A percentile compares a stretch with the other conserved stretches of the same genome.
These are phyloP conservation scores for Augiades crinisus DNA, from an alignment of 2,888 invertebrate genomes.

Conservation along the genomic window DNA sequence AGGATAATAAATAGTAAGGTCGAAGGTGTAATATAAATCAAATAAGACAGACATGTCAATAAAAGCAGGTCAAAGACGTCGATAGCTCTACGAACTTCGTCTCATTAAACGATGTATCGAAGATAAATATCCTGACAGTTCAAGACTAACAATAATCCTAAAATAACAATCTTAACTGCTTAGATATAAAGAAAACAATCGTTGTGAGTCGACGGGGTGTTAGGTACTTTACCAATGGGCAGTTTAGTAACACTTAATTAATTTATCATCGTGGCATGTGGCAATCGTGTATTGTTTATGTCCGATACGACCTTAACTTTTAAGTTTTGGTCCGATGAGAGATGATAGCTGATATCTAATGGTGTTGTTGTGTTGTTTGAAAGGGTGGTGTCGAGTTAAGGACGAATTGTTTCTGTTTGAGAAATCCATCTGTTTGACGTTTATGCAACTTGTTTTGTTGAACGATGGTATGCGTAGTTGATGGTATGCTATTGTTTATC, in stretches of 20 bases:
- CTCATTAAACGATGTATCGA: no score
- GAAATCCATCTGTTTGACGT: not conserved
- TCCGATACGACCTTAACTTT: constrained; percentile 21
- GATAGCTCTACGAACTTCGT: no score
- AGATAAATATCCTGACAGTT: no score
- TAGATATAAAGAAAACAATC: not conserved
- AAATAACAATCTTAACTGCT: no score
- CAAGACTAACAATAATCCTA: no score
- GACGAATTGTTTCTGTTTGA: constrained; percentile 5
- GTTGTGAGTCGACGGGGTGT: not conserved
- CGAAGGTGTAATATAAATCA: no score
- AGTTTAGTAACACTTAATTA: constrained; percentile 21
- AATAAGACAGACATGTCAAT: no score
- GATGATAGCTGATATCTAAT: constrained; percentile 11
- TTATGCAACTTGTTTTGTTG: no score
- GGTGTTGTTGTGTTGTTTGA: constrained; percentile 4
- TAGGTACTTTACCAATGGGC: not conserved
- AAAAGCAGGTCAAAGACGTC: no score
- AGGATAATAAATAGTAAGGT: no score
- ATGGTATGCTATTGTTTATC: no score
- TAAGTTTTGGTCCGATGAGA: constrained; percentile 1
- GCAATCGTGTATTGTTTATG: constrained; percentile 18
- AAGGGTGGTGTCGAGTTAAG: constrained; percentile 13
- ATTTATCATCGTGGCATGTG: constrained; percentile 14
- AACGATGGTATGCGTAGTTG: no score